Conservation (phyloP, 2,113 vertebrate genomes). For the Channa maculata region DNA sequence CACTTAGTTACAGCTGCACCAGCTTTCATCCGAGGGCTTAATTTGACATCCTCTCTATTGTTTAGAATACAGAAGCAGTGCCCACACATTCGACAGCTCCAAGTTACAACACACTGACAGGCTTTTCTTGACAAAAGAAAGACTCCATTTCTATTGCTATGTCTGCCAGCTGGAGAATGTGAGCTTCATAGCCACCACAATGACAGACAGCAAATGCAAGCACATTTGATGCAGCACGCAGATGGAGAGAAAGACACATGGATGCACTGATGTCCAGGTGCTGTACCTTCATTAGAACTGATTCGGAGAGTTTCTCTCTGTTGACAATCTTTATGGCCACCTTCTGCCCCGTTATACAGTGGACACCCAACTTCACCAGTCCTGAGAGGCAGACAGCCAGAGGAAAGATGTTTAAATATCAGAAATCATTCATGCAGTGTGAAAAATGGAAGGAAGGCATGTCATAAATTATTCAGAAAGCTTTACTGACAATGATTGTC, state of each 20-base stretch:
- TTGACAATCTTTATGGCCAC: constrained; percentile 99
- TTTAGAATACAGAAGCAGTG: constrained; percentile 47
- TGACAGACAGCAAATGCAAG: background rate
- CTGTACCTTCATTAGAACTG: constrained; percentile 89
- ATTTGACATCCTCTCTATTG: constrained; percentile 63
- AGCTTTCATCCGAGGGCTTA: constrained; percentile 51
- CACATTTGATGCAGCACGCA: background rate
- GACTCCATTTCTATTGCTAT: constrained; percentile 39
- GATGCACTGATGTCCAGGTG: too few species aligned
- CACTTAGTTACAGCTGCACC: constrained; percentile 33
- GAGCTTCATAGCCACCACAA: background rate
- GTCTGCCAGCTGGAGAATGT: constrained; percentile 13
- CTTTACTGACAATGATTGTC: constrained; percentile 57
- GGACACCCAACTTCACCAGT: constrained; percentile 93
- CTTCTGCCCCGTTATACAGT: constrained; percentile 96
- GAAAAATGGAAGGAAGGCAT: constrained; percentile 55
- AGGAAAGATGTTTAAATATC: constrained; percentile 30
- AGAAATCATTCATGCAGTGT: constrained; percentile 52
- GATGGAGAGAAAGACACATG: background rate
- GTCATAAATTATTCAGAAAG: constrained; percentile 69
- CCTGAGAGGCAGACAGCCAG: constrained; percentile 75
- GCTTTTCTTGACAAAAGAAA: constrained; percentile 54
- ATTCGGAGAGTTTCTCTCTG: constrained; percentile 97
- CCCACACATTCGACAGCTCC: constrained; percentile 62
- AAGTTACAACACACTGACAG: constrained; percentile 43